These are phyloP conservation scores for Chloromyia formosa DNA, from an alignment of 2,888 invertebrate genomes.

Conservation along the genomic window DNA sequence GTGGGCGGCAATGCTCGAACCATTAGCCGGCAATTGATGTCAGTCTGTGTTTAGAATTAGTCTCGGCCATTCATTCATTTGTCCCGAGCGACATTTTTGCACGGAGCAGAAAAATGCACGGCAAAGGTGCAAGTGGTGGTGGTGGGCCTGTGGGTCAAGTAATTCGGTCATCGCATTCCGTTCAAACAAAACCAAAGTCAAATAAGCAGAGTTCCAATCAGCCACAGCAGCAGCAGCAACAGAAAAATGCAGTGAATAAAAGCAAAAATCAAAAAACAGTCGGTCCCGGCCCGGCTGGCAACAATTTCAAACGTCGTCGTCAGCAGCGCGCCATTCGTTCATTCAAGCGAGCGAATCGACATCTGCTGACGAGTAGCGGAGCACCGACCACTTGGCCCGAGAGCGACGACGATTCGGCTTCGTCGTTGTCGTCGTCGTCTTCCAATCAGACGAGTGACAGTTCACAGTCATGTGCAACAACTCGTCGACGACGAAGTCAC, in stretches of 20 bases:
- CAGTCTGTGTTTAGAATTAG: neutral
- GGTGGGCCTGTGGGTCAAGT: conserved; percentile 12
- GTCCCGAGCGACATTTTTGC: neutral
- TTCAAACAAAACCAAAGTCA: neutral
- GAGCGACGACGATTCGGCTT: neutral
- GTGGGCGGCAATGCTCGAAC: neutral
- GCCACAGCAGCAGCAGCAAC: neutral
- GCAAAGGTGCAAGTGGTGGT: neutral
- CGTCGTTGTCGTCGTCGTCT: neutral
- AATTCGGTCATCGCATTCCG: conserved; percentile 25
- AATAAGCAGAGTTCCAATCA: neutral
- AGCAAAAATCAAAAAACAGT: conserved; percentile 19
- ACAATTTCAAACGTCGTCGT: conserved; percentile 54
- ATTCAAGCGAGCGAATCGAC: conserved; percentile 62
- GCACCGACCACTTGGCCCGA: conserved; percentile 52
- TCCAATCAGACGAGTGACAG: conserved; percentile 12
- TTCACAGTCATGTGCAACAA: conserved; percentile 47
- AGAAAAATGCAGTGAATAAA: conserved; percentile 40
- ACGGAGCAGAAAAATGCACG: conserved; percentile 29
- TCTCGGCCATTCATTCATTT: neutral
- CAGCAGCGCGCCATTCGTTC: conserved; percentile 57
- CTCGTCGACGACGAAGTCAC: conserved; percentile 46
- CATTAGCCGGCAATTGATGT: conserved; percentile 4
- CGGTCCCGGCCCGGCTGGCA: conserved; percentile 27
- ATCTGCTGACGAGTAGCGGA: conserved; percentile 61